Percentiles rank a stretch among this genome's conserved stretches.
Conservation (phyloP, 2,888 invertebrate species). For the Operophtera brumata region DNA sequence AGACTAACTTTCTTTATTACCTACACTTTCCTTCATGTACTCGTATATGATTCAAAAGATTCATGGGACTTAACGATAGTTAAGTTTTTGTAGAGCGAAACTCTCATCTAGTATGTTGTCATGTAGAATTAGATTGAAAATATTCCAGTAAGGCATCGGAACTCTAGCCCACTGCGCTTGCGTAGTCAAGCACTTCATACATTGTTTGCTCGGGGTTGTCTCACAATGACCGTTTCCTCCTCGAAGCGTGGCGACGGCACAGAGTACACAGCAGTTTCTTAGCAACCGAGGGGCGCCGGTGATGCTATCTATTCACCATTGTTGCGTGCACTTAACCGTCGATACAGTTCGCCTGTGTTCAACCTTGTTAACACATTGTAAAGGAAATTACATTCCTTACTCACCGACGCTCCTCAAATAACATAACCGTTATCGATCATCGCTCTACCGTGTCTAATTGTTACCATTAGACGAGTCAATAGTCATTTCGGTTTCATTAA, state of each 20-base stretch:
- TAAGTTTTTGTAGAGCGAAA: too few relatives aligned
- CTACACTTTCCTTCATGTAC: neutral
- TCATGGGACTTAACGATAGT: too few relatives aligned
- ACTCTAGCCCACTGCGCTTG: slow-evolving; percentile 34
- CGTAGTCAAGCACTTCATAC: slow-evolving; percentile 33
- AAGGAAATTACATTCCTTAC: slow-evolving; percentile 78
- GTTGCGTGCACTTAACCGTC: slow-evolving; percentile 78
- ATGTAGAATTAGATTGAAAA: slow-evolving; percentile 1
- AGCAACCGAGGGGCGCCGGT: slow-evolving; percentile 53
- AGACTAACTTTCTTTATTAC: slow-evolving; percentile 2
- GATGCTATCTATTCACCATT: slow-evolving; percentile 74
- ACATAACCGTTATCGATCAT: slow-evolving; percentile 73
- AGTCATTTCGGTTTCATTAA: slow-evolving; percentile 43
- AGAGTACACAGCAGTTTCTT: slow-evolving; percentile 25
- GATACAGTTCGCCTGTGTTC: slow-evolving; percentile 60
- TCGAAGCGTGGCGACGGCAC: slow-evolving; percentile 44
- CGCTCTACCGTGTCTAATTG: slow-evolving; percentile 68
- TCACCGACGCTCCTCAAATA: slow-evolving; percentile 64
- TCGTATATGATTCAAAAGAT: neutral
- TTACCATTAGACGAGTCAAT: slow-evolving; percentile 63
- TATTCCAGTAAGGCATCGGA: slow-evolving; percentile 14
- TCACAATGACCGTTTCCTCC: slow-evolving; percentile 43
- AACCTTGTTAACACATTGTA: slow-evolving; percentile 79
- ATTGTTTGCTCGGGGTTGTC: slow-evolving; percentile 36
- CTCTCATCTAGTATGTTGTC: neutral